Base-by-base conservation (phyloP, 2,797 vertebrate species). In the Siniperca obscura region DNA sequence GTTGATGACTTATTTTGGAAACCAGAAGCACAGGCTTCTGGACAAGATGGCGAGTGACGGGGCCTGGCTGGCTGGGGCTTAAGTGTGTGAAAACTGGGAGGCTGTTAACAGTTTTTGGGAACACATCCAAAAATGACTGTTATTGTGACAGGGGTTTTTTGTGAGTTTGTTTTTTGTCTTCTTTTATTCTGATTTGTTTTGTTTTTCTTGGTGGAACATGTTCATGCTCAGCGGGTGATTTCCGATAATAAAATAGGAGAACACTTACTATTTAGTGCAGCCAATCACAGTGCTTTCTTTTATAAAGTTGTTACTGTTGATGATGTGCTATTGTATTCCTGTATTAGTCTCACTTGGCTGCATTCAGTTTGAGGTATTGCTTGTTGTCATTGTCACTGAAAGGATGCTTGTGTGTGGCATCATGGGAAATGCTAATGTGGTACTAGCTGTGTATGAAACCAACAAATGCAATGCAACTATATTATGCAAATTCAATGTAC, bases 81-180 rank as follows among this genome's bases (percentile, higher is more conserved):
- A 91, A 96, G 95, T 95, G 95, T 95, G 93, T 95, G 95, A 96
- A 96, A 97, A 94, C 93, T 82, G 82, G 89, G 89, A 80, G 91
- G 89, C 94, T 93, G 95, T 95, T 96, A 97, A 97, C 96, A 97
- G 96, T 85, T 95, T 96, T 96, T 96, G 96, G 96, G 95, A 96
- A 88, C 80, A 69, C 86, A 92, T 96, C 96, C 95, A 95, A 93
- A 87, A 92, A 91, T 92, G 91, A 70, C 72, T 85, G 68, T 75
- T 76, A 70, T 82, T 84, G 76, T 80, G 80, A 77, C 64, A 36
- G 30, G 40, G 36, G 25, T 71, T 64, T 48, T 64, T 70, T 80
- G 21, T 67, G 92, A 89, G 87, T 93, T 94, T 83, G 64, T 55
- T 79, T 87, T 94, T 95, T 93, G 91, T 95, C 91, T 67, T 75